A percentile compares a stretch with the other conserved stretches of the same genome.
Conservation (phyloP, 2,888 invertebrate species). For the Nymphalis c-album region DNA sequence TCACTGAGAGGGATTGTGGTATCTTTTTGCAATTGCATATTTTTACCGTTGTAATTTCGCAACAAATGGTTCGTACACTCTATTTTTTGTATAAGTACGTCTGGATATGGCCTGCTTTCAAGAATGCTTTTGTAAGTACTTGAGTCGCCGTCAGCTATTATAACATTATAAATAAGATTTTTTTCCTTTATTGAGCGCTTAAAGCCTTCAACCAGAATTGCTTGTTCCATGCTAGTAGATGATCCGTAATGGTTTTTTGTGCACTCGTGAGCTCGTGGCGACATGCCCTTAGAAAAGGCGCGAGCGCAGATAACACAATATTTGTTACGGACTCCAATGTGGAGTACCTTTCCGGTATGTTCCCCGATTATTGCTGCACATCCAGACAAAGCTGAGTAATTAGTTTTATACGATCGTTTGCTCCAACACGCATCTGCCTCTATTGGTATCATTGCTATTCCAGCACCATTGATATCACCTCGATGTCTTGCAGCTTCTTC, state of each 20-base stretch:
- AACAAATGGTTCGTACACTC: slow-evolving; percentile 42
- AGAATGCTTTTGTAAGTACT: slow-evolving; percentile 38
- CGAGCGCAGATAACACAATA: slow-evolving; percentile 37
- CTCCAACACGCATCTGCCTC: slow-evolving; percentile 41
- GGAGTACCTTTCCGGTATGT: slow-evolving; percentile 34
- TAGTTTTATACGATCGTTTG: slow-evolving; percentile 37
- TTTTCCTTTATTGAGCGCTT: background rate
- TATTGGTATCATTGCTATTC: slow-evolving; percentile 35
- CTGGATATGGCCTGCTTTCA: slow-evolving; percentile 31
- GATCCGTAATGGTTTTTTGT: slow-evolving; percentile 26
- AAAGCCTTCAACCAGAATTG: background rate
- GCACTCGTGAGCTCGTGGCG: slow-evolving; percentile 33
- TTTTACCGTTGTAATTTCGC: slow-evolving; percentile 23
- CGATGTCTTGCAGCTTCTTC: slow-evolving; percentile 21
- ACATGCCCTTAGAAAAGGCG: background rate
- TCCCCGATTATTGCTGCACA: slow-evolving; percentile 39
- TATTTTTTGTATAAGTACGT: slow-evolving; percentile 39
- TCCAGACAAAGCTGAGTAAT: slow-evolving; percentile 39
- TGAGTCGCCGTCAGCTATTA: slow-evolving; percentile 39
- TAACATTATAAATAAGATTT: slow-evolving; percentile 34
- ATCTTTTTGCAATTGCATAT: background rate
- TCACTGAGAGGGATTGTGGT: background rate
- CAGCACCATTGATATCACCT: slow-evolving; percentile 26
- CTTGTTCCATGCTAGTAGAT: background rate
- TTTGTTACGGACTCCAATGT: slow-evolving; percentile 37